Percentiles rank a stretch among this genome's conserved stretches.
phyloP scores from a whole-genome alignment of 1,140 invertebrate species.

The Cydia amplana region DNA sequence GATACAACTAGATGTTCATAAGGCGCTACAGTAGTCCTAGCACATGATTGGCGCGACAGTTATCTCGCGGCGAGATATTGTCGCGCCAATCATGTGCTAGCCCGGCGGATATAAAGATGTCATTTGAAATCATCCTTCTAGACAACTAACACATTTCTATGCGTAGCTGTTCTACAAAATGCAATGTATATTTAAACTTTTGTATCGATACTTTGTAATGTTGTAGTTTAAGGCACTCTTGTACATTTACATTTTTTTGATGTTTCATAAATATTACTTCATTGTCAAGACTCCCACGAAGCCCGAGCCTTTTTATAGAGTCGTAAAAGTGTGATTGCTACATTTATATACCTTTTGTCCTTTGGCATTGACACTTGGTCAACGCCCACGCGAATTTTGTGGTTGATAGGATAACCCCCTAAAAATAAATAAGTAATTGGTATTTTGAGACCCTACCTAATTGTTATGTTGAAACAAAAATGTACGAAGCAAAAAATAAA shows the following conservation, averaged over 20 bases:
- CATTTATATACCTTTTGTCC: neutral
- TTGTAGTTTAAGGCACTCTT: neutral
- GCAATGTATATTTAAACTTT: neutral
- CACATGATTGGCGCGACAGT: too few relatives aligned
- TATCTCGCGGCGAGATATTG: too few relatives aligned
- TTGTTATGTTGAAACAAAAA: too few relatives aligned
- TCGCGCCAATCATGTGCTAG: too few relatives aligned
- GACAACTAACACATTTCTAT: too few relatives aligned
- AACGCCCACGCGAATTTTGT: neutral
- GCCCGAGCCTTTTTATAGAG: too few relatives aligned
- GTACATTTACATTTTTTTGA: neutral
- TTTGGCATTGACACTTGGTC: neutral
- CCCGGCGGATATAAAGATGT: too few relatives aligned
- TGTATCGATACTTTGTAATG: neutral
- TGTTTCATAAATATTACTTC: constrained; percentile 19
- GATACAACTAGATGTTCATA: too few relatives aligned
- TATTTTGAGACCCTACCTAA: neutral
- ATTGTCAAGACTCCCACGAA: constrained; percentile 20
- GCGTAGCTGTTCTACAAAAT: neutral
- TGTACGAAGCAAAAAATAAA: too few relatives aligned
- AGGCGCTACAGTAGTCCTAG: too few relatives aligned
- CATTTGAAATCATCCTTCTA: too few relatives aligned
- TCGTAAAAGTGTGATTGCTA: neutral
- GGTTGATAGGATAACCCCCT: neutral
- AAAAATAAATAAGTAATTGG: neutral